Evolutionary conservation across 2,888 invertebrate species (phyloP).

Genomic region (Alloplasta piceator): DNA sequence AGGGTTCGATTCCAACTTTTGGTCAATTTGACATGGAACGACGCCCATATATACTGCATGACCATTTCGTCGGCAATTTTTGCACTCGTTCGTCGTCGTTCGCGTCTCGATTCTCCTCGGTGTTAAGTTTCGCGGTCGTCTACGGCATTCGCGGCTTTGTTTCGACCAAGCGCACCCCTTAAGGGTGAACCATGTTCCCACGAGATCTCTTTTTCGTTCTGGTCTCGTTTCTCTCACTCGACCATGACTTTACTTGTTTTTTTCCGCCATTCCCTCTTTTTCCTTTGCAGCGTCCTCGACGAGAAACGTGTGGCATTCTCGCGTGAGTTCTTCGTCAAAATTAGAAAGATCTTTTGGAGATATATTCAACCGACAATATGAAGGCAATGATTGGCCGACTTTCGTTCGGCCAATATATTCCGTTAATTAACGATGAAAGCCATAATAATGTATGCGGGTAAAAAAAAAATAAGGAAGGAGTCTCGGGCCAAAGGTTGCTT

Average conservation of each 20-base stretch:
- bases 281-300: constrained; percentile 20
- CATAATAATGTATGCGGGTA: background rate
- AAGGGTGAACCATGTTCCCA: constrained; percentile 73
- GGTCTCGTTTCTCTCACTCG: constrained; percentile 41
- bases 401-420: constrained; percentile 2
- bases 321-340: constrained; percentile 1
- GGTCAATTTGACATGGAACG: constrained; percentile 41
- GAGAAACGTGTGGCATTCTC: constrained; percentile 10
- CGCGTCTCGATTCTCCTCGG: constrained; percentile 69
- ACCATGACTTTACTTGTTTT: constrained; percentile 13
- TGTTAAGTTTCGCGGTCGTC: constrained; percentile 81
- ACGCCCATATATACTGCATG: constrained; percentile 14
- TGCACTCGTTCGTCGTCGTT: constrained; percentile 53
- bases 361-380: background rate
- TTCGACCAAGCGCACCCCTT: constrained; percentile 69
- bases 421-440: constrained; percentile 42
- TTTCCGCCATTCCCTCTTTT: constrained; percentile 18
- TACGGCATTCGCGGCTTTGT: constrained; percentile 79
- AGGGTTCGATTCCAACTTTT: too few species aligned
- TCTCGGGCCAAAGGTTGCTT: constrained; percentile 31
- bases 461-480: constrained; percentile 48
- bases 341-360: constrained; percentile 1
- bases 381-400: background rate
- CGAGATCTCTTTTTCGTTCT: constrained; percentile 68
- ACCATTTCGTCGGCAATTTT: constrained; percentile 44